A percentile compares a stretch with the other conserved stretches of the same genome.
These are phyloP conservation scores for Meriones unguiculatus DNA, from an alignment of 2,113 vertebrate species.

Conservation along the genomic window DNA sequence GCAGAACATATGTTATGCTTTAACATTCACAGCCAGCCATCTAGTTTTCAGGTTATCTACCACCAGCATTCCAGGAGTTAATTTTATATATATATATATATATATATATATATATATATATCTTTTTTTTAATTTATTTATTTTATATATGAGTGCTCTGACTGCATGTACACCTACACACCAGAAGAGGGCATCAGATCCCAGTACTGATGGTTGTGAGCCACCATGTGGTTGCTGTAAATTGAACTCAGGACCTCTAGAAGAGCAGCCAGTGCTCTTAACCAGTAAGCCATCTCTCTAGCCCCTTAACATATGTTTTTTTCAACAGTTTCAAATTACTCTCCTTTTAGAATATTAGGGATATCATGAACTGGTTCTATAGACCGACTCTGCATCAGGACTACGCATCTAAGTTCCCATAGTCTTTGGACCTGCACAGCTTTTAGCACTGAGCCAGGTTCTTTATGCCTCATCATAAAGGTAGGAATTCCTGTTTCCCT, in stretches of 20 bases:
- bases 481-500: not conserved
- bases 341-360: not conserved
- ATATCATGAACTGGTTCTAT: not conserved
- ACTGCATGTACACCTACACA: no score
- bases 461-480: not conserved
- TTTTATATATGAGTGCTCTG: no score
- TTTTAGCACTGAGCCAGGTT: not conserved
- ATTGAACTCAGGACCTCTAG: no score
- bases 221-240: no score
- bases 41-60: slow-evolving; percentile 17
- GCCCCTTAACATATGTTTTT: no score
- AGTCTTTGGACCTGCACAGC: not conserved
- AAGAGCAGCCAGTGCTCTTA: no score
- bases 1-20: not conserved
- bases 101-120: not conserved
- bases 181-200: no score
- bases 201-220: no score
- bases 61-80: not conserved
- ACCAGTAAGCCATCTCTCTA: no score
- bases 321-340: slow-evolving; percentile 31
- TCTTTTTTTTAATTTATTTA: no score
- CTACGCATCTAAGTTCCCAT: not conserved
- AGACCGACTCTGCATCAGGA: not conserved
- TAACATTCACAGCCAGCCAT: not conserved
- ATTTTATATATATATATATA: not conserved